Conservation (phyloP, 2,113 vertebrate genomes). For the Hepsetus odoe region DNA sequence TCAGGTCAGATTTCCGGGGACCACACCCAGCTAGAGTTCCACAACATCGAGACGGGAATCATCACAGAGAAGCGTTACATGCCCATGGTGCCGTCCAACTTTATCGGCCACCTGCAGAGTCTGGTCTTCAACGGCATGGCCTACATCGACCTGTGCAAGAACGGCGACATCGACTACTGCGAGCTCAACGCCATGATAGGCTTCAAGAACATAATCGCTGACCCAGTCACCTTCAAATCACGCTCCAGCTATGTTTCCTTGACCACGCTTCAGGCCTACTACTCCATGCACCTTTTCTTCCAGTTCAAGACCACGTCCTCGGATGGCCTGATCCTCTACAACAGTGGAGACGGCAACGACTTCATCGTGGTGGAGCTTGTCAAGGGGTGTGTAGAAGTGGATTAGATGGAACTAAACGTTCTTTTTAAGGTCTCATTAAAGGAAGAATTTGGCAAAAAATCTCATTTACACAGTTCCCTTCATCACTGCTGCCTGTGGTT, state of each 20-base stretch:
- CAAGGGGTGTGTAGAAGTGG: conserved; percentile 84
- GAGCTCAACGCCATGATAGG: conserved; percentile 97
- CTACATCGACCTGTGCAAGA: conserved; percentile 98
- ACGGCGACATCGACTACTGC: conserved; percentile 98
- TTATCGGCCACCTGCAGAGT: conserved; percentile 97
- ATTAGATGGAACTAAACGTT: not conserved
- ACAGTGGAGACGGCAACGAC: conserved; percentile 97
- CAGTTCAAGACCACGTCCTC: conserved; percentile 99
- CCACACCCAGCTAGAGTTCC: conserved; percentile 97
- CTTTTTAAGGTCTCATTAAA: too few relatives aligned
- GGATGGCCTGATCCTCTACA: conserved; percentile 95
- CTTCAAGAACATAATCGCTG: conserved; percentile 97
- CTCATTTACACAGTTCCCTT: too few relatives aligned
- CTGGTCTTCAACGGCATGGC: conserved; percentile 97
- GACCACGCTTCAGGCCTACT: conserved; percentile 94
- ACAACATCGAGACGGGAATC: conserved; percentile 98
- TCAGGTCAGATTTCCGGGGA: conserved; percentile 97
- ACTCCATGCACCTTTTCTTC: conserved; percentile 99
- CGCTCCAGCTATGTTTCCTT: conserved; percentile 95
- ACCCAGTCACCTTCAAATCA: conserved; percentile 98
- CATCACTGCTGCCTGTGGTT: too few relatives aligned
- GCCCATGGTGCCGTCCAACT: conserved; percentile 93
- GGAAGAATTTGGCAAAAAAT: too few relatives aligned
- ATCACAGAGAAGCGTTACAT: conserved; percentile 94
- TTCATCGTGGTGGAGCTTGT: conserved; percentile 99